These are phyloP conservation scores for Gymnosoma rotundatum DNA, from an alignment of 2,888 invertebrate genomes.

Conservation along the genomic window DNA sequence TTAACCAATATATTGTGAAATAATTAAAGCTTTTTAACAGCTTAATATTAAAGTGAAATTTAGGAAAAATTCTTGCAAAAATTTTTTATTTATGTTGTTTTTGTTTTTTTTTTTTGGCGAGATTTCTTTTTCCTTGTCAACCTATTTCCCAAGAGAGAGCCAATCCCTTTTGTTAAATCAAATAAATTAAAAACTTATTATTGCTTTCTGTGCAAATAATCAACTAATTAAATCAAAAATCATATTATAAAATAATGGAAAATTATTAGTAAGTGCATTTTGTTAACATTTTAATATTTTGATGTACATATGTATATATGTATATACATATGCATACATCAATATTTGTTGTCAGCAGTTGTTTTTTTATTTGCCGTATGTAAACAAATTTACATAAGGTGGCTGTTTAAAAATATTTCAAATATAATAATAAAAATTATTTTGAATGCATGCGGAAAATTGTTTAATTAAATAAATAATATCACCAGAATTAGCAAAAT, in stretches of 20 bases:
- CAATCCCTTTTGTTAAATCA: conserved; percentile 65
- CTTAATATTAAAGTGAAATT: not conserved
- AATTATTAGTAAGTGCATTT: not conserved
- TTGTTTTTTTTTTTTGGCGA: conserved; percentile 26
- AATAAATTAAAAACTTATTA: conserved; percentile 15
- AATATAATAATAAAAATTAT: not conserved
- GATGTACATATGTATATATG: too few relatives aligned
- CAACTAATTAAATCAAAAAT: not conserved
- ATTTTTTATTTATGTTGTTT: conserved; percentile 35
- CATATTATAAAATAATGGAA: not conserved
- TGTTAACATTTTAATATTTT: not conserved
- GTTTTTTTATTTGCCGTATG: too few relatives aligned
- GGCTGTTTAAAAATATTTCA: too few relatives aligned
- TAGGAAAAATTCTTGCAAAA: not conserved
- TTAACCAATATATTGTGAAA: not conserved
- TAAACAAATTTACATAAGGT: too few relatives aligned
- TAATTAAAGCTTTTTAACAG: not conserved
- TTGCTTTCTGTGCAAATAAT: not conserved
- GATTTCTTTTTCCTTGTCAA: conserved; percentile 22
- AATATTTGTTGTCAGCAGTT: too few relatives aligned
- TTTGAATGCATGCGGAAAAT: not conserved
- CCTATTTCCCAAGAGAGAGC: conserved; percentile 55
- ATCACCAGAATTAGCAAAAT: not conserved
- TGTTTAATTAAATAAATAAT: not conserved
- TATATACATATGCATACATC: too few relatives aligned